These are phyloP conservation scores for Climacteris rufus DNA, from an alignment of 2,113 vertebrate species.

Conservation along the genomic window DNA sequence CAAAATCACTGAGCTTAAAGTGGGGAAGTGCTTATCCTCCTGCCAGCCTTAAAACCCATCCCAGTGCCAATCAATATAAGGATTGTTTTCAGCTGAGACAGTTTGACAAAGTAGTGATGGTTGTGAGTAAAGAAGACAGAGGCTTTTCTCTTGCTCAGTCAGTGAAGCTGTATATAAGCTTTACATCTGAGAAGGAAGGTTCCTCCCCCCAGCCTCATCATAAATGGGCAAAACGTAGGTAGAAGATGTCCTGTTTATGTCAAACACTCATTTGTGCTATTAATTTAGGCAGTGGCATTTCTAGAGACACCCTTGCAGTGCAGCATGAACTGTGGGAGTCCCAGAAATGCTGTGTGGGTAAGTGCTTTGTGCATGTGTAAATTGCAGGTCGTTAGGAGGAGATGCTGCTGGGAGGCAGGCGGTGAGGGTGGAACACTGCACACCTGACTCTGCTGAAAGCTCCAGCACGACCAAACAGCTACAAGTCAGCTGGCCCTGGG, in stretches of 20 bases:
- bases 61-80: neutral
- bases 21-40: neutral
- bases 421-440: fast-evolving
- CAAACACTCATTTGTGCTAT: neutral
- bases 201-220: neutral
- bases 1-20: slow-evolving; percentile 2
- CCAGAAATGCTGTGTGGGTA: neutral
- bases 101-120: slow-evolving; percentile 6
- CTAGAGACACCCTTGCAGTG: neutral
- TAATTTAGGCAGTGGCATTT: neutral
- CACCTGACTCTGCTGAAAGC: neutral
- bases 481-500: fast-evolving
- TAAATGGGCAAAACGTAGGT: neutral
- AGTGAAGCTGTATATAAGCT: neutral
- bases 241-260: neutral
- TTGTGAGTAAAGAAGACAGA: neutral
- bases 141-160: neutral
- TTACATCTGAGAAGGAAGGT: neutral
- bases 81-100: slow-evolving; percentile 12
- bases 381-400: neutral
- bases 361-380: neutral
- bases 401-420: neutral
- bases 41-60: neutral
- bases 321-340: neutral
- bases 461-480: fast-evolving